Evolutionary conservation across 1,140 invertebrate genomes (phyloP), one percentile per base, ranked within the genome.

Genomic region (Lordiphosa collinella): DNA sequence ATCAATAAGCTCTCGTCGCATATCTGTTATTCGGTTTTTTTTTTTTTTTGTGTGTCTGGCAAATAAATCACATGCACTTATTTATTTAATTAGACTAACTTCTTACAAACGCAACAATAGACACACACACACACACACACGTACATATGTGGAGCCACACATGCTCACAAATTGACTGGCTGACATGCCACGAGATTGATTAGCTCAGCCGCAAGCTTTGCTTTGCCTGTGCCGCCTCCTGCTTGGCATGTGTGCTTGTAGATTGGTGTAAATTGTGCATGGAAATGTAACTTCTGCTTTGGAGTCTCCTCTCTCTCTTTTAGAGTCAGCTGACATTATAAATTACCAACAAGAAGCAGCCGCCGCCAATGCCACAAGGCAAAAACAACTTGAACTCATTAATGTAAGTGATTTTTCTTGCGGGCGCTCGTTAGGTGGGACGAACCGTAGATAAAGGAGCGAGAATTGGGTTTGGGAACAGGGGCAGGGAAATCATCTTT

Each of bases 81-180:
- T 82, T 82, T 82, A 82, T 84, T 82, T 82, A 82, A 82, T 82
- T 82, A 82, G 78, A 84, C 72, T 84, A 84, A 82, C 78, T 82
- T 84, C 76, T 82, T 82, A 82, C 78, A 82, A 72, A 70, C 72
- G 78, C 48, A 64, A 84, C 69, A 84, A 80, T 84, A 82, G 60
- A 67, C 46, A 60, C 57, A 74, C 58, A 59, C 55, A 74, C 65
- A 65, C 13, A 34, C n/a, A 13, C 38, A 25, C 12, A 68, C 25
- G 18, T 32, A 48, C 3, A 8, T 34, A 22, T 6, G 11, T 16
- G 25, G 36, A 68, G 36, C 7, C 64, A 69, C 65, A 69, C 65
- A 69, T 34, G 56, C 56, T 60, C 57, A 69, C 76, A 84, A 82
- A 82, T 82, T 82, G 76, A 82, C 76, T 82, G 71, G 58, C 76